Evolutionary conservation across 2,113 vertebrate species (phyloP).

Genomic region (Fulmarus glacialis): DNA sequence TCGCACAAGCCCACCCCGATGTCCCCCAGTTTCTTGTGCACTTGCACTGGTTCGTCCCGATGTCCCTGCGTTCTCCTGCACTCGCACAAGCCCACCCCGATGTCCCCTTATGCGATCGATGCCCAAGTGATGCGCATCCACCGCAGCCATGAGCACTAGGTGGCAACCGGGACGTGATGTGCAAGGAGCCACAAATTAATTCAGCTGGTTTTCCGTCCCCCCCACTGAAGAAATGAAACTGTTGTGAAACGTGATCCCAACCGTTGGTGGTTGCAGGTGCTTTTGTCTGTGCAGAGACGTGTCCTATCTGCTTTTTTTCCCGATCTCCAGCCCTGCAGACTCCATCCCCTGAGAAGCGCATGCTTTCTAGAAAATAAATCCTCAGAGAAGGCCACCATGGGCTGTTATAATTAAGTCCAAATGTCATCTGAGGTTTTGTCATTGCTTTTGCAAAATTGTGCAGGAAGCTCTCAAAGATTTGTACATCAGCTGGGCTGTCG

Average conservation of each 20-base stretch:
- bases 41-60: rapidly evolving
- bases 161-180: not conserved
- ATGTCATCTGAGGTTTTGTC: not conserved
- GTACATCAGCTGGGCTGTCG: rapidly evolving
- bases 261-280: not conserved
- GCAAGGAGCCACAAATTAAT: rapidly evolving
- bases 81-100: rapidly evolving
- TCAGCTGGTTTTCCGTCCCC: rapidly evolving
- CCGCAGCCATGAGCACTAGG: not conserved
- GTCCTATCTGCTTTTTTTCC: no score
- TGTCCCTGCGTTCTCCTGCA: rapidly evolving
- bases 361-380: not conserved
- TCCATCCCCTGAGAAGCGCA: not conserved
- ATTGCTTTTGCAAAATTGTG: not conserved
- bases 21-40: not conserved
- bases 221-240: not conserved
- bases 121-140: rapidly evolving
- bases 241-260: not conserved
- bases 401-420: not conserved
- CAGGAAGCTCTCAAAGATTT: not conserved
- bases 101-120: rapidly evolving
- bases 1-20: not conserved
- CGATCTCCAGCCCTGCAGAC: not conserved
- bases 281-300: rapidly evolving
- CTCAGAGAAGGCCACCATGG: rapidly evolving